phyloP scores from a whole-genome alignment of 1,140 invertebrate species.

The Leptinotarsa lineolata region DNA sequence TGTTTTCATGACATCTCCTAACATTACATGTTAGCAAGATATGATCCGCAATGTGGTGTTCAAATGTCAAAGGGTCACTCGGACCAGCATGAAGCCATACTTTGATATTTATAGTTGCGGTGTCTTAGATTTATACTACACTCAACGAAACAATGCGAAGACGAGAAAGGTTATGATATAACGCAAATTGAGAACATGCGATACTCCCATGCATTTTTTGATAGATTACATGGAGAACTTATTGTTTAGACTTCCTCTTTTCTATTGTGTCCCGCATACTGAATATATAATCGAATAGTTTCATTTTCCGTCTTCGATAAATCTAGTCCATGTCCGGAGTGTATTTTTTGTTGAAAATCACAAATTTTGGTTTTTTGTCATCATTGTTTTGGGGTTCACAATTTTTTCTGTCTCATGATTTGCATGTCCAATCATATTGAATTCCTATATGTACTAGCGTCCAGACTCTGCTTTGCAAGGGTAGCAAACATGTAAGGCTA shows the following conservation, averaged over 20 bases:
- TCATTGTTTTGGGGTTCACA: too few species aligned
- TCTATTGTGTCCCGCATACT: slow-evolving; percentile 4
- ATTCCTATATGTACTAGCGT: too few species aligned
- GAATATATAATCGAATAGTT: neutral
- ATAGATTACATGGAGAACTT: neutral
- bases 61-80: slow-evolving; percentile 38
- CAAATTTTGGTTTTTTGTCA: too few species aligned
- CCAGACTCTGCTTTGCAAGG: too few species aligned
- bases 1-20: neutral
- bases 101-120: slow-evolving; percentile 39
- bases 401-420: too few species aligned
- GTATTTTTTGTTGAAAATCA: too few species aligned
- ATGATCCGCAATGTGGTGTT: slow-evolving; percentile 21
- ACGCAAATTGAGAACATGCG: slow-evolving; percentile 30
- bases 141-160: slow-evolving; percentile 30
- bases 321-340: neutral
- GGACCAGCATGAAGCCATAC: slow-evolving; percentile 34
- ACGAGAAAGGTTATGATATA: slow-evolving; percentile 26
- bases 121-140: slow-evolving; percentile 34
- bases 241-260: slow-evolving; percentile 18
- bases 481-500: too few species aligned
- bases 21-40: slow-evolving; percentile 13
- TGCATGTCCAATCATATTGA: too few species aligned
- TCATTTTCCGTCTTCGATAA: neutral
- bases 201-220: slow-evolving; percentile 23